Conservation (phyloP, 2,797 vertebrate species). For the Prionace glauca region DNA sequence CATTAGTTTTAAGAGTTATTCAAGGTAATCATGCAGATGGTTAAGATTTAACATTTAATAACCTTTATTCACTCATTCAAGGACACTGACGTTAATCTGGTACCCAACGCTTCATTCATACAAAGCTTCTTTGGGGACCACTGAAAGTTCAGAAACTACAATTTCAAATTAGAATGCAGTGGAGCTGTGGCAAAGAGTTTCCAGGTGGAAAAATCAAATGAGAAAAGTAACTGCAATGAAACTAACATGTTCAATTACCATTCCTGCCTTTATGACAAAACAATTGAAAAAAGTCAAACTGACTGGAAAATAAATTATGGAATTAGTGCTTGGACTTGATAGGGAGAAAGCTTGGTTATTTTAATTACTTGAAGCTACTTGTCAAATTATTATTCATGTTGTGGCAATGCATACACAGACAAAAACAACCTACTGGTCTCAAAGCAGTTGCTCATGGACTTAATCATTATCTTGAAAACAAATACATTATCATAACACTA, state of each 20-base stretch:
- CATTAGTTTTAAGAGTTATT: background rate
- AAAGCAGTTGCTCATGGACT: background rate
- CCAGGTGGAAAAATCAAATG: background rate
- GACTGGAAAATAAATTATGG: background rate
- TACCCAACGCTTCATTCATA: background rate
- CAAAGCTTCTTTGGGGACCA: background rate
- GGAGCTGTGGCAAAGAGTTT: background rate
- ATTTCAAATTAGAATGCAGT: background rate
- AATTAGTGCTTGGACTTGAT: background rate
- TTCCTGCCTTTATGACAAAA: background rate
- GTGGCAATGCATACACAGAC: background rate
- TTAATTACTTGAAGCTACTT: background rate
- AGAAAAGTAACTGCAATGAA: background rate
- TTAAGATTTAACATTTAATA: background rate
- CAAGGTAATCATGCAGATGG: background rate
- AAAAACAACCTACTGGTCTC: background rate
- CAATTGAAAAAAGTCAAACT: background rate
- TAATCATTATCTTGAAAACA: background rate
- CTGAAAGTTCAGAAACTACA: background rate
- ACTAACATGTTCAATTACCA: background rate
- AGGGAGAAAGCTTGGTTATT: background rate
- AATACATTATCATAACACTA: background rate
- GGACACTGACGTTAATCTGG: background rate
- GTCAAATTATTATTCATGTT: background rate
- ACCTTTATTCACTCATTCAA: background rate